Evolutionary conservation across 2,888 invertebrate species (phyloP), one percentile per base, ranked within the genome.

Genomic region (Lagria hirta): DNA sequence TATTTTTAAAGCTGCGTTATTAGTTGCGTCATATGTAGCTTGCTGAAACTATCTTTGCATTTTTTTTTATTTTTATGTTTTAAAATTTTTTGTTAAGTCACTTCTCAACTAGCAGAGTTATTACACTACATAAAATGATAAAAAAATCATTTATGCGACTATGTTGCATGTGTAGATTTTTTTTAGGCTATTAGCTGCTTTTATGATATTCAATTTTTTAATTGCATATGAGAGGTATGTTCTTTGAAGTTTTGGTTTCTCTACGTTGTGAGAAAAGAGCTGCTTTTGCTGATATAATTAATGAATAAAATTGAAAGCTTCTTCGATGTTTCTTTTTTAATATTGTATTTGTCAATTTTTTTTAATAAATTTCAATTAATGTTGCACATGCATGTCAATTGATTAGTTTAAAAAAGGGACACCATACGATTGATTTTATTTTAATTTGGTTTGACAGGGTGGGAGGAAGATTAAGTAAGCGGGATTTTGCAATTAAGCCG

Each of bases 61-160:
- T 38, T 38, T 13, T 38, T 6, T 15, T 22, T 22, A 29, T 21
- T 29, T 21, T 23, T 38, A 23, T 38, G 10, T 16, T 30, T 28
- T 28, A 17, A n/a, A 27, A 10, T 12, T 43, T 37, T 32, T 34
- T 44, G 41, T 49, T 49, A 24, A 18, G 34, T 49, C n/a, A 34
- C 38, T 58, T 58, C 58, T 51, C 55, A 59, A 60, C 54, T n/a
- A n/a, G n/a, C n/a, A n/a, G n/a, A n/a, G n/a, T n/a, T 58, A 58
- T 60, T 60, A 60, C 58, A 58, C 57, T 60, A 60, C 58, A 59
- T 28, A 22, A 23, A 37, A 23, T 33, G 20, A 30, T 22, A 16
- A 22, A 30, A 27, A 17, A 30, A 32, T 29, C 7, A 33, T n/a
- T 37, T 38, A 27, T 32, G n/a, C n/a, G 33, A 47, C 23, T 35